A percentile compares a stretch with the other conserved stretches of the same genome.
These are phyloP conservation scores for Lamellibrachia luymesi DNA, from an alignment of 1,140 invertebrate species.

Conservation along the genomic window DNA sequence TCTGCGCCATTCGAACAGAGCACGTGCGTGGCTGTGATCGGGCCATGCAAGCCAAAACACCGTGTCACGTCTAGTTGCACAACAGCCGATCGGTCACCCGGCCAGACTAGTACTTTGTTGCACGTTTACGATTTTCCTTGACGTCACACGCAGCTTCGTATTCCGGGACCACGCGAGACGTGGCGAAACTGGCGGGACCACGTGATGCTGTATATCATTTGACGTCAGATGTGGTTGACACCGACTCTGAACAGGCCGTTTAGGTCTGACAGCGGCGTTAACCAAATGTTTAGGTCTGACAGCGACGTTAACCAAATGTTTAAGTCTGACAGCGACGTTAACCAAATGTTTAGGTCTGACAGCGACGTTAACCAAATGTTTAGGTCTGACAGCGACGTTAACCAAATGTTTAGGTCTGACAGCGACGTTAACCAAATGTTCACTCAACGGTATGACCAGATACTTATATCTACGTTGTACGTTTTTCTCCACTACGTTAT, in stretches of 20 bases:
- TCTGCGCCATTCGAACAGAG: neutral
- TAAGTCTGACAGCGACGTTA: neutral
- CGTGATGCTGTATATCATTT: neutral
- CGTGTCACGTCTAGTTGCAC: neutral
- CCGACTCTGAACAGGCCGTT: neutral
- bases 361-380: too few species aligned
- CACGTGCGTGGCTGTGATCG: neutral
- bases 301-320: too few species aligned
- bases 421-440: neutral
- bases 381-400: neutral
- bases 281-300: too few species aligned
- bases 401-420: neutral
- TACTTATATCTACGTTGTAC: neutral
- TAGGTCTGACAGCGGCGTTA: neutral
- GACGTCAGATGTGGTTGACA: neutral
- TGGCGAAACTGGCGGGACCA: neutral
- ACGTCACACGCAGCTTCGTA: neutral
- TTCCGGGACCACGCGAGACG: neutral
- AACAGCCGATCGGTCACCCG: neutral
- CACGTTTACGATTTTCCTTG: neutral
- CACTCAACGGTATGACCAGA: neutral
- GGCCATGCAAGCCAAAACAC: neutral
- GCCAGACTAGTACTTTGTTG: neutral
- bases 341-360: neutral
- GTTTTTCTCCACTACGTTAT: neutral